Evolutionary conservation across 2,113 vertebrate species (phyloP).

Genomic region (Athene cunicularia): DNA sequence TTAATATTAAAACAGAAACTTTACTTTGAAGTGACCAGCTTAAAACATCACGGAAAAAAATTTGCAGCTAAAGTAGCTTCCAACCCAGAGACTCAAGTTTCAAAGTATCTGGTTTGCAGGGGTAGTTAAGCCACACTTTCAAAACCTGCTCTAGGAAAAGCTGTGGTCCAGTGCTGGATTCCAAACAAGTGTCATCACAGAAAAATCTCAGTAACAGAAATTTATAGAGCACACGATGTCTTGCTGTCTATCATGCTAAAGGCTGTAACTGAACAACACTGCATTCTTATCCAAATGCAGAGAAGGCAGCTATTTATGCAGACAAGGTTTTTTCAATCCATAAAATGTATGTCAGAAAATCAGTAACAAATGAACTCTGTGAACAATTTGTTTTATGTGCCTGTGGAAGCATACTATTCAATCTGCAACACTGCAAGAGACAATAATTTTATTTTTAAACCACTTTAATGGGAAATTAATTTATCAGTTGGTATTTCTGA

Average conservation of each 20-base stretch:
- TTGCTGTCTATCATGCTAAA: background rate
- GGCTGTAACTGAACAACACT: background rate
- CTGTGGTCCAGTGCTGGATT: background rate
- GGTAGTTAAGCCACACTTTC: background rate
- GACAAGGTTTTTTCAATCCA: background rate
- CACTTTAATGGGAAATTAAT: background rate
- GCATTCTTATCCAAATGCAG: background rate
- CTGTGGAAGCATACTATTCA: background rate
- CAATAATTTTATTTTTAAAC: background rate
- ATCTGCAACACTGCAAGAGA: background rate
- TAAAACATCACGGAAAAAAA: background rate
- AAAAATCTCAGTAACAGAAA: background rate
- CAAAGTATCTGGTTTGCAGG: background rate
- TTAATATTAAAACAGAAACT: background rate
- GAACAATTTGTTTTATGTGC: background rate
- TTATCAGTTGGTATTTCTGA: fast-evolving
- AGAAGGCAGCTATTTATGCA: background rate
- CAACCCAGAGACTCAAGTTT: background rate
- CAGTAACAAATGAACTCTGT: background rate
- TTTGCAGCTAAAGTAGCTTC: background rate
- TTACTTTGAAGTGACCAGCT: background rate
- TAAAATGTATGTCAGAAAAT: background rate
- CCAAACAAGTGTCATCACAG: background rate
- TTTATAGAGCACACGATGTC: background rate
- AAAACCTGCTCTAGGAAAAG: background rate